A percentile compares a stretch with the other conserved stretches of the same genome.
These are phyloP conservation scores for Oriolus oriolus DNA, from an alignment of 2,113 vertebrate genomes.

Conservation along the genomic window DNA sequence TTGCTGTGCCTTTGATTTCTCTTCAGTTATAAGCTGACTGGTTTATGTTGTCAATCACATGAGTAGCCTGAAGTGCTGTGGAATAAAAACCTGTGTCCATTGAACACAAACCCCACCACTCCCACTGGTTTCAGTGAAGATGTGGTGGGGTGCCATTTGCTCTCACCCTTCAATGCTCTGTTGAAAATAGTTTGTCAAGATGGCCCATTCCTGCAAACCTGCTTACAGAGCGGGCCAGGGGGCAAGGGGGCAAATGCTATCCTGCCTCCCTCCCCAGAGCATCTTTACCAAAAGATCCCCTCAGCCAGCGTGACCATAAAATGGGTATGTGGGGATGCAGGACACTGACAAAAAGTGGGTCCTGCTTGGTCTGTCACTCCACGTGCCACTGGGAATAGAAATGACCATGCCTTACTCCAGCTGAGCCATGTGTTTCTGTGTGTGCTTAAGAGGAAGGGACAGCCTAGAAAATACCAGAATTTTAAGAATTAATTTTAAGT, in stretches of 20 bases:
- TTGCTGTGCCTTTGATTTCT: neutral
- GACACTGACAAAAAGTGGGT: neutral
- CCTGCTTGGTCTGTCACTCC: neutral
- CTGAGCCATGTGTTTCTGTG: neutral
- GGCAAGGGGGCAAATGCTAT: neutral
- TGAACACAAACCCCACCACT: neutral
- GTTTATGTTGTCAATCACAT: neutral
- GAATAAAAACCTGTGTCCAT: neutral
- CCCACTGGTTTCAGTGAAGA: neutral
- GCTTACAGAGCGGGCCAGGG: neutral
- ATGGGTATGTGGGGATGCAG: neutral
- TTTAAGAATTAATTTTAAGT: neutral
- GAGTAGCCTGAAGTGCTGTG: neutral
- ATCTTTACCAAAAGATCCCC: neutral
- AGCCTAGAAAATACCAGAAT: neutral
- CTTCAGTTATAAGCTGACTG: neutral
- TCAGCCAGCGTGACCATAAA: neutral
- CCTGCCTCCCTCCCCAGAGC: neutral
- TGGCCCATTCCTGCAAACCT: neutral
- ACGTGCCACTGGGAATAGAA: neutral
- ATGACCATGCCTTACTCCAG: neutral
- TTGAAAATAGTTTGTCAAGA: neutral
- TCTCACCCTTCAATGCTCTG: neutral
- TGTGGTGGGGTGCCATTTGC: neutral
- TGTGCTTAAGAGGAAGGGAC: neutral